These are phyloP conservation scores for Myxocyprinus asiaticus DNA, from an alignment of 2,113 vertebrate genomes.

Conservation along the genomic window DNA sequence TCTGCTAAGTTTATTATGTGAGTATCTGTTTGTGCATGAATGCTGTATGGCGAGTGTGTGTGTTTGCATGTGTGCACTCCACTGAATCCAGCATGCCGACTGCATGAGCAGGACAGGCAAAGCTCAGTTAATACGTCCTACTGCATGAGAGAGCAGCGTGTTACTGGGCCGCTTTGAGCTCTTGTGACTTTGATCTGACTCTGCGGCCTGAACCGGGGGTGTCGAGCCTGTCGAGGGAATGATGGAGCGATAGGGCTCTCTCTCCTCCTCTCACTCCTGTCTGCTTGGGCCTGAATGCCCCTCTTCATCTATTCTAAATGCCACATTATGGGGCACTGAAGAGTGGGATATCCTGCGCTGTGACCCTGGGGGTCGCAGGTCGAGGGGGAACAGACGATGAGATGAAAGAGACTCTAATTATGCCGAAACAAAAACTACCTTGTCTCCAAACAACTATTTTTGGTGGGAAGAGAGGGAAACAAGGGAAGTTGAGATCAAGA, in stretches of 20 bases:
- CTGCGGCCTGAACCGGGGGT: slow-evolving; percentile 73
- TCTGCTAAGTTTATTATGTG: background rate
- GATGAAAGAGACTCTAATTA: slow-evolving; percentile 80
- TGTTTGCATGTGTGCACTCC: slow-evolving; percentile 8
- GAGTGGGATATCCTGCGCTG: slow-evolving; percentile 82
- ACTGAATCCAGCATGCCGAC: slow-evolving; percentile 9
- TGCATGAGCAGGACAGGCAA: slow-evolving; percentile 8
- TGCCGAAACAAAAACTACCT: slow-evolving; percentile 77
- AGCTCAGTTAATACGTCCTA: slow-evolving; percentile 21
- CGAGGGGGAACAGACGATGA: slow-evolving; percentile 78
- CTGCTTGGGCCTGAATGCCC: slow-evolving; percentile 78
- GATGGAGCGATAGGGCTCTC: slow-evolving; percentile 78
- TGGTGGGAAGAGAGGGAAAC: slow-evolving; percentile 70
- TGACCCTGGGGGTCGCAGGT: slow-evolving; percentile 73
- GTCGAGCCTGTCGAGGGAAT: slow-evolving; percentile 72
- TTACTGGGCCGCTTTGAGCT: slow-evolving; percentile 54
- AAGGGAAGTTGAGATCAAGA: slow-evolving; percentile 74
- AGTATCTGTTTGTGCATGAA: slow-evolving; percentile 8
- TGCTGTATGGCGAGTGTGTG: slow-evolving; percentile 22
- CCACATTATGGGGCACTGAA: slow-evolving; percentile 75
- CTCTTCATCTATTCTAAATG: slow-evolving; percentile 80
- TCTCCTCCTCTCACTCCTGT: slow-evolving; percentile 57
- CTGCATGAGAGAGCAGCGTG: slow-evolving; percentile 42
- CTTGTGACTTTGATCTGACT: slow-evolving; percentile 72
- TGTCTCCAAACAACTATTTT: slow-evolving; percentile 80